Evolutionary conservation across 2,113 vertebrate species (phyloP).

Genomic region (Pimephales promelas): DNA sequence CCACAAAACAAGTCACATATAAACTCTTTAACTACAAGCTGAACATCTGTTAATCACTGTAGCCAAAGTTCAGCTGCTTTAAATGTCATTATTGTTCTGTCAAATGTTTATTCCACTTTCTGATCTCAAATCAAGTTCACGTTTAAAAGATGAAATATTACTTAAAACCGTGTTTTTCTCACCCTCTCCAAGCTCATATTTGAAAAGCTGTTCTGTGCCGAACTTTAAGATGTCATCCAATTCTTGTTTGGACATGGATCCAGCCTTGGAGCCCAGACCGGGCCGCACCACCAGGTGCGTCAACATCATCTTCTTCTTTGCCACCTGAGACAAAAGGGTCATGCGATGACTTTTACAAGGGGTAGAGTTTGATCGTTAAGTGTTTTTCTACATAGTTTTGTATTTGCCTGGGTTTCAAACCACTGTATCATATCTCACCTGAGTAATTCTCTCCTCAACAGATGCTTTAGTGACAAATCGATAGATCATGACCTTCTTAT

Average conservation of each 20-base stretch:
- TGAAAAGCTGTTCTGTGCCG: conserved; percentile 96
- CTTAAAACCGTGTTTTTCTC: conserved; percentile 45
- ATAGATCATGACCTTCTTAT: conserved; percentile 99
- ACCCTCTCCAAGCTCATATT: conserved; percentile 90
- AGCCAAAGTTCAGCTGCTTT: neutral
- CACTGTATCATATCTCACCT: conserved; percentile 66
- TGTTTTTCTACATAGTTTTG: neutral
- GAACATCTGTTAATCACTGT: neutral
- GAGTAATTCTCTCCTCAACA: conserved; percentile 97
- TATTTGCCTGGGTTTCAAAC: neutral
- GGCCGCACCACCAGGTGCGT: conserved; percentile 96
- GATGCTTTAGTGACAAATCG: conserved; percentile 97
- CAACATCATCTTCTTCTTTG: conserved; percentile 99
- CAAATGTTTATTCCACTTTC: neutral
- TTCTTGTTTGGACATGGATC: conserved; percentile 98
- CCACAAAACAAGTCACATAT: neutral
- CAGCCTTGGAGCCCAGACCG: conserved; percentile 94
- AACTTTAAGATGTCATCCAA: conserved; percentile 98
- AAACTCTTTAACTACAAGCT: neutral
- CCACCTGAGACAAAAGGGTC: conserved; percentile 73
- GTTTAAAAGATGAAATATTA: neutral
- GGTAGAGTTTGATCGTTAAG: neutral
- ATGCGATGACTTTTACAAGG: neutral
- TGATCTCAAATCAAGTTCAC: neutral
- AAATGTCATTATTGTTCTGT: neutral